A percentile compares a stretch with the other conserved stretches of the same genome.
Conservation (phyloP, 2,113 vertebrate genomes). For the Coptodon bakossiorum region DNA sequence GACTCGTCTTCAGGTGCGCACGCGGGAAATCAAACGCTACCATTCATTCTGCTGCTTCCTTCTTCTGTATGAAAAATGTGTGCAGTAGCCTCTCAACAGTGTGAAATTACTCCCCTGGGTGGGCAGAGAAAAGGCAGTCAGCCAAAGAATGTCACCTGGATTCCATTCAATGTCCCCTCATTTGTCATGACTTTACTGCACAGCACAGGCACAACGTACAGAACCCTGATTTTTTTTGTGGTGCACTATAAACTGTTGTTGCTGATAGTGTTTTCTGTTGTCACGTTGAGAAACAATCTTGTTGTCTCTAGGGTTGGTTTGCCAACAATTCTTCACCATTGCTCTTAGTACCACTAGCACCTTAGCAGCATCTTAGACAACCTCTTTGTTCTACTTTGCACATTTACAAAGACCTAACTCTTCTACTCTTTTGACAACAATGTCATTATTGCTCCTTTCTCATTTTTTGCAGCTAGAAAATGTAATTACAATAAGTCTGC, state of each 20-base stretch:
- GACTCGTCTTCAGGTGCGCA: slow-evolving; percentile 38
- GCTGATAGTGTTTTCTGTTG: slow-evolving; percentile 10
- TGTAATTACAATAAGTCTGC: not conserved
- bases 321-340: not conserved
- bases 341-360: not conserved
- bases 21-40: slow-evolving; percentile 60
- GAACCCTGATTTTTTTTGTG: not conserved
- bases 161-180: slow-evolving; percentile 45
- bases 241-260: slow-evolving; percentile 26
- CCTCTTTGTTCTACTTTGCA: not conserved
- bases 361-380: not conserved
- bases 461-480: not conserved
- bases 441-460: not conserved
- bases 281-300: slow-evolving; percentile 23
- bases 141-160: slow-evolving; percentile 58
- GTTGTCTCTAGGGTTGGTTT: not conserved
- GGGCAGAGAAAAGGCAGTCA: slow-evolving; percentile 54
- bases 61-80: slow-evolving; percentile 53
- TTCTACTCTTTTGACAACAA: not conserved
- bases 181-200: slow-evolving; percentile 49
- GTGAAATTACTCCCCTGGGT: slow-evolving; percentile 64
- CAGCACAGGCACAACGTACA: slow-evolving; percentile 3
- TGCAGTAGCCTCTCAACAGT: slow-evolving; percentile 40
- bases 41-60: slow-evolving; percentile 44
- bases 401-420: not conserved